Percentiles rank a stretch among this genome's conserved stretches.
Conservation (phyloP, 2,113 vertebrate species). For the Chionodraco myersi region DNA sequence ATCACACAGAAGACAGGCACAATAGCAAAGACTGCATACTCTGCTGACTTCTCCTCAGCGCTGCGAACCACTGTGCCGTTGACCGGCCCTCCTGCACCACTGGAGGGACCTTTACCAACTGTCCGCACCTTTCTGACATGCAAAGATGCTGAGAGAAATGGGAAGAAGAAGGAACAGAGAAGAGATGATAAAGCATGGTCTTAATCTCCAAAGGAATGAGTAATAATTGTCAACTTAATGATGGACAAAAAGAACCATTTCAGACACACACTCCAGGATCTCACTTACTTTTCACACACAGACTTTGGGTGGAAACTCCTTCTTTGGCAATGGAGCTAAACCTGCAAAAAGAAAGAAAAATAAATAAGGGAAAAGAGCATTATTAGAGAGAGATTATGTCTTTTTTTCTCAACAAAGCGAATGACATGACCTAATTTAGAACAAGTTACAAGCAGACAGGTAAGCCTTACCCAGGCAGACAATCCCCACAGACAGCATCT, state of each 20-base stretch:
- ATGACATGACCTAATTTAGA: constrained; percentile 24
- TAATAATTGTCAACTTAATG: neutral
- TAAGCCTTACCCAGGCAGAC: constrained; percentile 85
- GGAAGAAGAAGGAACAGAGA: neutral
- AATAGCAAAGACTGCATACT: constrained; percentile 91
- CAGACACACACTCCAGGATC: neutral
- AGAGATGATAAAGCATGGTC: neutral
- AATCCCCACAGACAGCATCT: constrained; percentile 87
- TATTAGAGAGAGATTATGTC: constrained; percentile 30
- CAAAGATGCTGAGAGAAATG: neutral
- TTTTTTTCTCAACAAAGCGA: constrained; percentile 26
- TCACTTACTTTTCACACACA: constrained; percentile 68
- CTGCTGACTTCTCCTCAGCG: constrained; percentile 85
- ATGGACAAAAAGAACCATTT: neutral
- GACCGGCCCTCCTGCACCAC: constrained; percentile 27
- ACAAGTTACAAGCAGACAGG: constrained; percentile 21
- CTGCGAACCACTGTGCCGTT: constrained; percentile 83
- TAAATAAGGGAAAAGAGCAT: constrained; percentile 9
- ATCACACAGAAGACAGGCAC: constrained; percentile 95
- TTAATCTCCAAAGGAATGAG: neutral
- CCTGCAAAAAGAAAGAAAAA: constrained; percentile 52
- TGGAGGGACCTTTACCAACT: constrained; percentile 63
- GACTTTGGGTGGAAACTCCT: constrained; percentile 48
- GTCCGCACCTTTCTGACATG: constrained; percentile 68
- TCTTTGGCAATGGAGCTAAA: constrained; percentile 40